Percentiles rank a stretch among this genome's conserved stretches.
These are phyloP conservation scores for Yponomeuta evonymella DNA, from an alignment of 2,888 invertebrate genomes.

Conservation along the genomic window DNA sequence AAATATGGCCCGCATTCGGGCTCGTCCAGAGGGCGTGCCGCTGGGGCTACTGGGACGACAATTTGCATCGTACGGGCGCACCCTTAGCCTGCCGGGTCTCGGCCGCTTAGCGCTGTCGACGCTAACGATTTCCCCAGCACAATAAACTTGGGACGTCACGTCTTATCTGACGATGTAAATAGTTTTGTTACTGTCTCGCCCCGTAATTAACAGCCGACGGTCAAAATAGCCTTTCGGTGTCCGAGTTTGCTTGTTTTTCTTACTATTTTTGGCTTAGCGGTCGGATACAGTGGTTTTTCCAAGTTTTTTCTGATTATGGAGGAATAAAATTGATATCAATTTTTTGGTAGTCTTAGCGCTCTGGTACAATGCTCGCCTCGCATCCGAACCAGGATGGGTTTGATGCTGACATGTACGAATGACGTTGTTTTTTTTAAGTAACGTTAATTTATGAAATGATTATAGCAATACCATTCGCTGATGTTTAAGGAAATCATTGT, in stretches of 20 bases:
- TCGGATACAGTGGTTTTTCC: neutral
- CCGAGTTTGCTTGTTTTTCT: neutral
- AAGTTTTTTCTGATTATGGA: too few relatives aligned
- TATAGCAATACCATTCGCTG: too few relatives aligned
- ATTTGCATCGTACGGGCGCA: neutral
- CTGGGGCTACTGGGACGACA: neutral
- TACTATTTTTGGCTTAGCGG: neutral
- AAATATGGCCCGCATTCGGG: too few relatives aligned
- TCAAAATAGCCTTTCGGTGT: neutral
- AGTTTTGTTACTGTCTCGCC: slow-evolving; percentile 36
- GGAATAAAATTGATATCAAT: too few relatives aligned
- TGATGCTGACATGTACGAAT: too few relatives aligned
- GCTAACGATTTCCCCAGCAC: slow-evolving; percentile 16
- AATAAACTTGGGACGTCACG: slow-evolving; percentile 27
- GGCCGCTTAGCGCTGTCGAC: slow-evolving; percentile 10
- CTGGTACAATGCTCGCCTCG: too few relatives aligned
- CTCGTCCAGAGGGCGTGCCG: neutral
- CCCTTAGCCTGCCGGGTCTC: neutral
- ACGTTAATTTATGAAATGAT: too few relatives aligned
- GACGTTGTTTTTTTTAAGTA: too few relatives aligned
- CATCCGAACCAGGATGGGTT: too few relatives aligned
- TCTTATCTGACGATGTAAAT: slow-evolving; percentile 61
- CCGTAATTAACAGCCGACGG: slow-evolving; percentile 13
- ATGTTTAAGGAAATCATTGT: too few relatives aligned
- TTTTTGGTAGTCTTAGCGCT: too few relatives aligned